Evolutionary conservation across 2,888 invertebrate genomes (phyloP).

Genomic region (Polymixis lichenea): DNA sequence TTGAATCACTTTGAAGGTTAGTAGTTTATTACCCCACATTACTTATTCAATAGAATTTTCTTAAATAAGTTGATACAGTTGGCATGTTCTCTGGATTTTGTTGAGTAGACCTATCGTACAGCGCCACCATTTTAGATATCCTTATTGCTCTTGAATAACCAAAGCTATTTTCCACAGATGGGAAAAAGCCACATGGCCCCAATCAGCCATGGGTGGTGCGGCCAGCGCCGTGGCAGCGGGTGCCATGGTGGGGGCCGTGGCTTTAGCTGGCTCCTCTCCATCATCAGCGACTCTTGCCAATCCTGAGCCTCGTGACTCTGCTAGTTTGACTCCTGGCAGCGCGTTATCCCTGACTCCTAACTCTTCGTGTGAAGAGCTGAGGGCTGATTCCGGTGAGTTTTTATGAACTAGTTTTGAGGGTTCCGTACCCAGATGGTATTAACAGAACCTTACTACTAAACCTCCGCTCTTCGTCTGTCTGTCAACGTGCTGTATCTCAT

Average conservation of each 20-base stretch:
- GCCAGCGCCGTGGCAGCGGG: slow-evolving; percentile 85
- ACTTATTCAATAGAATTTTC: too few relatives aligned
- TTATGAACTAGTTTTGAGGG: not conserved
- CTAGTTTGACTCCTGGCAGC: slow-evolving; percentile 91
- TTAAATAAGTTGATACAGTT: too few relatives aligned
- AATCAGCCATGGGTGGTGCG: slow-evolving; percentile 84
- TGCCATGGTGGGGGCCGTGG: slow-evolving; percentile 85
- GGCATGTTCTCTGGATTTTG: too few relatives aligned
- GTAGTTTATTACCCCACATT: too few relatives aligned
- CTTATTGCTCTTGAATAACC: not conserved
- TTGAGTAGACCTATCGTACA: not conserved
- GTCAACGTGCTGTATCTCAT: too few relatives aligned
- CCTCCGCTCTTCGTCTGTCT: too few relatives aligned
- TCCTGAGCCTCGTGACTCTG: slow-evolving; percentile 89
- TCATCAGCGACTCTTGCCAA: slow-evolving; percentile 75
- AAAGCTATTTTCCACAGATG: slow-evolving; percentile 89
- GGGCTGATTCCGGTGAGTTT: slow-evolving; percentile 82
- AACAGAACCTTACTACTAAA: too few relatives aligned
- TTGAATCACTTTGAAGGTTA: too few relatives aligned
- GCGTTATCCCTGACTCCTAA: slow-evolving; percentile 93
- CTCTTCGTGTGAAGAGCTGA: slow-evolving; percentile 93
- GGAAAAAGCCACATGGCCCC: slow-evolving; percentile 93
- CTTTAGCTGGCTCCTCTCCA: slow-evolving; percentile 89
- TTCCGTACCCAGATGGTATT: too few relatives aligned
- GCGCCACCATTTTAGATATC: not conserved